Base-by-base conservation (phyloP, 2,888 invertebrate genomes). In the Plebejus anna region DNA sequence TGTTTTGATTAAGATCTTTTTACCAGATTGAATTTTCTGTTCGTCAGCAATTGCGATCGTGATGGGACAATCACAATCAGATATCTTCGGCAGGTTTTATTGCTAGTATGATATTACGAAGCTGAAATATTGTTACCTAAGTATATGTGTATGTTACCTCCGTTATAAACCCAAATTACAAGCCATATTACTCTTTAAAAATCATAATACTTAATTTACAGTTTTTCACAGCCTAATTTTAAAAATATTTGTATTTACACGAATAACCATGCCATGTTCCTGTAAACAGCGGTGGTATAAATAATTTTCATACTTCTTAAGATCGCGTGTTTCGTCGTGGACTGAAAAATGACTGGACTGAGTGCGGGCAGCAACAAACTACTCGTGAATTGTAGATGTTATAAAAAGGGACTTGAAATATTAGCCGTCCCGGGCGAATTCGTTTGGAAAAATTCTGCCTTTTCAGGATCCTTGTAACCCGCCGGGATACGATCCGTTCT, bases 391-490 rank as follows among this genome's bases (percentile, higher is more conserved):
- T 66, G 32, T 66, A 66, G 32, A 36, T 66, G 32, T 36, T 36
- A 66, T 66, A 66, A 66, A 66, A 66, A 66, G 66, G 66, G 66
- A 66, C 66, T 66, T 36, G 66, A 66, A 66, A 66, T 32, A 66
- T 66, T 32, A 66, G 66, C 32, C 32, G 32, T 66, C 66, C 66
- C 66, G 66, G 22, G 66, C 32, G 66, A 66, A 36, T 66, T 66
- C 36, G 66, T 66, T 66, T 66, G 66, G 66, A 66, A 66, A 66
- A 66, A 66, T 66, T 66, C 66, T 66, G 66, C 66, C 66, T 66
- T 36, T 36, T 66, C 32, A 66, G 66, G 36, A 66, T 36, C 16
- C 61, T 66, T 66, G 66, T 66, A 66, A 36, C 66, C 66, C 66
- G 66, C 66, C 32, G 32, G 66, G 32, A 66, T 66, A 0, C 28